These are phyloP conservation scores for Tragopan temminckii DNA, from an alignment of 2,797 vertebrate genomes.

Conservation along the genomic window DNA sequence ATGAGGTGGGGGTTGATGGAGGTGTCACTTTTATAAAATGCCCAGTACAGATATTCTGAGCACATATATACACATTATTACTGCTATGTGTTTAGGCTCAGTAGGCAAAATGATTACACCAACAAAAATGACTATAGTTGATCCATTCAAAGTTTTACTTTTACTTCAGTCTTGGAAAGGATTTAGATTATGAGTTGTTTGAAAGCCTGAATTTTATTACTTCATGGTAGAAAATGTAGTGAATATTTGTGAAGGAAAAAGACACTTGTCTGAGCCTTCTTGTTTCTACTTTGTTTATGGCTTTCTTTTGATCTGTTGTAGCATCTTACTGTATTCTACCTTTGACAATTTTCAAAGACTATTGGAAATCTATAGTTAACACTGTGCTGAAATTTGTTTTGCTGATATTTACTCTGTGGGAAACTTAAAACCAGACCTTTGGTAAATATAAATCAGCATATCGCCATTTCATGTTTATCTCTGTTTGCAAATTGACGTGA, in stretches of 20 bases:
- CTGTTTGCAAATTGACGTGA: not conserved
- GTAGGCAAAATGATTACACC: rapidly evolving
- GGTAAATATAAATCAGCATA: not conserved
- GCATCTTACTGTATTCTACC: not conserved
- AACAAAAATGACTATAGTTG: not conserved
- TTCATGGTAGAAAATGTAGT: not conserved
- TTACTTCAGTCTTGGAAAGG: not conserved
- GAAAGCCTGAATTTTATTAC: not conserved
- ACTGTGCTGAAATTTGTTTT: not conserved
- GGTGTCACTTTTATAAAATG: not conserved
- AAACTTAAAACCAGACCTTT: not conserved
- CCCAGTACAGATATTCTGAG: not conserved
- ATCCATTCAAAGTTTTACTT: not conserved
- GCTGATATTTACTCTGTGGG: not conserved
- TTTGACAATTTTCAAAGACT: not conserved
- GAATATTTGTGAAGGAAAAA: not conserved
- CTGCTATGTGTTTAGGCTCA: not conserved
- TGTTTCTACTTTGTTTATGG: not conserved
- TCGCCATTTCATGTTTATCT: not conserved
- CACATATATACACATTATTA: not conserved
- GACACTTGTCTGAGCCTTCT: not conserved
- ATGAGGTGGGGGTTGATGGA: not conserved
- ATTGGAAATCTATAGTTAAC: not conserved
- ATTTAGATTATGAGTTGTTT: not conserved
- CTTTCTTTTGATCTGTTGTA: not conserved